Evolutionary conservation across 2,888 invertebrate species (phyloP).

Genomic region (Leptinotarsa rubiginosa): DNA sequence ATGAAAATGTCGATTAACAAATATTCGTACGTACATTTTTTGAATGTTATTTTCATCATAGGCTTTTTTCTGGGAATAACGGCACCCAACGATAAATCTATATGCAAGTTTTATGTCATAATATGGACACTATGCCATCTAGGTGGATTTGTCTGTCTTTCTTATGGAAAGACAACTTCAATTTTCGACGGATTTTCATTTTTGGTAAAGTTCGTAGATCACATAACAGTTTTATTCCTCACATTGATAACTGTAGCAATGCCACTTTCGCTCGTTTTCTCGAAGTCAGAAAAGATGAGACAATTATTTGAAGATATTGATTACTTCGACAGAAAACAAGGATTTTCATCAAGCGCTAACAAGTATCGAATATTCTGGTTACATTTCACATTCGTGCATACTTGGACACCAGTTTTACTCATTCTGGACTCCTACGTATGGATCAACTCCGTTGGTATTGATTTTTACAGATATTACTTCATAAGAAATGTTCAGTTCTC

Average conservation of each 20-base stretch:
- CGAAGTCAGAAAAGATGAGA: not conserved
- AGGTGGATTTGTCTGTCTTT: not conserved
- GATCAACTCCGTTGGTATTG: not conserved
- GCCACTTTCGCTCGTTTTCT: not conserved
- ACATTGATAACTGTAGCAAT: not conserved
- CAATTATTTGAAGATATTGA: not conserved
- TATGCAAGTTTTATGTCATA: conserved; percentile 7
- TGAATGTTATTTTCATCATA: not conserved
- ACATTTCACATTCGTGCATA: not conserved
- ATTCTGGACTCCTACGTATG: not conserved
- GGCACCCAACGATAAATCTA: not conserved
- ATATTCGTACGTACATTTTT: not conserved
- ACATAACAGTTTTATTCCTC: not conserved
- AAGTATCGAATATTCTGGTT: not conserved
- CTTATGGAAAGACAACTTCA: conserved; percentile 10
- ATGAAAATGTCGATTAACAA: not conserved
- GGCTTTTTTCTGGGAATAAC: not conserved
- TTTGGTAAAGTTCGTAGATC: conserved; percentile 10
- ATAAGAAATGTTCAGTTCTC: conserved; percentile 5
- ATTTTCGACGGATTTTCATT: not conserved
- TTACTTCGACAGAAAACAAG: not conserved
- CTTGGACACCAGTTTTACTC: not conserved
- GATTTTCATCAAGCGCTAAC: not conserved
- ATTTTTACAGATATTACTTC: conserved; percentile 20
- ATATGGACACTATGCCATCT: not conserved